Base-by-base conservation (phyloP, 2,888 invertebrate species). In the Papilio demoleus region DNA sequence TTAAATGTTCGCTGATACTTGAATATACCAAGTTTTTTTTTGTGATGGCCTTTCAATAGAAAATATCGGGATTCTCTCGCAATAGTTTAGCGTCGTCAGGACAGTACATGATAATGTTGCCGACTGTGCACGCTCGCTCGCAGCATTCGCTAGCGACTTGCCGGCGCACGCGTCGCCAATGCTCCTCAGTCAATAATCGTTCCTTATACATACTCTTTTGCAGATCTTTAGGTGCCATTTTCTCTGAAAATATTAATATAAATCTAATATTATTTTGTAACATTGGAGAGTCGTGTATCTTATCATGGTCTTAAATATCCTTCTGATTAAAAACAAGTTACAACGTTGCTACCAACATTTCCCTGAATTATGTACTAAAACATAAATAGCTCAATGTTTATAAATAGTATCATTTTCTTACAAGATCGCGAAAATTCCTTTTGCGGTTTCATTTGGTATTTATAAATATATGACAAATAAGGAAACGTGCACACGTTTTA, bases 71-170 rank as follows among this genome's bases (percentile, higher is more conserved):
- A 50, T 85, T 76, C 73, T 90, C 88, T 69, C 76, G 73, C 1
- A 87, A 53, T 0, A 90, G 78, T 68, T 82, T 84, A 0, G 88
- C 82, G 60, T 88, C 84, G 12, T 83, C 78, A 0, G 88, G 86
- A 56, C 91, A 91, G 75, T 91, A 91, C 78, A 76, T 77, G 47
- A 90, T 86, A 69, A 91, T 80, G 68, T 86, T 85, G 5, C 79
- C 84, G 1, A 91, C 82, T 0, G 86, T 88, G 70, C 91, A 91
- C 0, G 89, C 74, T 1, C 74, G 75, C 8, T 85, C 80, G 67
- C 91, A 91, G 73, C 91, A 91, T 64, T 91, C 87, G 4, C 74
- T 79, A 2, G 88, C 90, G 0, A 91, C 85, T 70, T 90, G 89
- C 53, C 90, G 75, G 11, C 86, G 82, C 58, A 86, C 79, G 42